These are phyloP conservation scores for Peromyscus aztecus DNA, from an alignment of 2,797 vertebrate species.

Conservation along the genomic window DNA sequence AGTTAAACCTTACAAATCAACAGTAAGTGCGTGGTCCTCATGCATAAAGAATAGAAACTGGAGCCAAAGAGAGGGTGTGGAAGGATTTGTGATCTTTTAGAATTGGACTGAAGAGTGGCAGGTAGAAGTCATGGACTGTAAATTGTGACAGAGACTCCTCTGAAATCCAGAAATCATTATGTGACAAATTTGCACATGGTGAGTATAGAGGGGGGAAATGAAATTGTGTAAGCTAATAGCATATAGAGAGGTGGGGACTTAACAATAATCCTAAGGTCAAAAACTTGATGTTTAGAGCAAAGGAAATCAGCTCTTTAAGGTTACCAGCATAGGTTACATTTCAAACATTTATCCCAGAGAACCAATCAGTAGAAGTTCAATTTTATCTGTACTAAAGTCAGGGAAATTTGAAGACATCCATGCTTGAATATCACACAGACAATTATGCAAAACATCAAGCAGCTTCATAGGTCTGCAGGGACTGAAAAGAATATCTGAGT, in stretches of 20 bases:
- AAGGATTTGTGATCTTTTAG: slow-evolving; percentile 62
- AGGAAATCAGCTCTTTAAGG: slow-evolving; percentile 72
- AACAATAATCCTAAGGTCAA: slow-evolving; percentile 71
- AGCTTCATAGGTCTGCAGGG: slow-evolving; percentile 78
- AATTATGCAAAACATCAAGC: slow-evolving; percentile 85
- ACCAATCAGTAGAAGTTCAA: slow-evolving; percentile 82
- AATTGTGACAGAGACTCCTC: slow-evolving; percentile 45
- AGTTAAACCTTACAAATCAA: slow-evolving; percentile 64
- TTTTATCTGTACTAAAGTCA: slow-evolving; percentile 84
- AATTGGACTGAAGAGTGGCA: slow-evolving; percentile 30
- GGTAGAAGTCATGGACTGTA: slow-evolving; percentile 39
- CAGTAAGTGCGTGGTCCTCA: slow-evolving; percentile 70
- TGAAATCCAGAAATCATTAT: slow-evolving; percentile 7
- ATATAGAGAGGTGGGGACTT: not conserved
- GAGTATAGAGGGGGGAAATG: not conserved
- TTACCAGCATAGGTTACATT: slow-evolving; percentile 72
- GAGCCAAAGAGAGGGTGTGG: not conserved
- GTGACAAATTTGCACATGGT: slow-evolving; percentile 6
- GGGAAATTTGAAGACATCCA: slow-evolving; percentile 83
- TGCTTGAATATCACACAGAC: slow-evolving; percentile 85
- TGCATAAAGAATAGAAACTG: slow-evolving; percentile 69
- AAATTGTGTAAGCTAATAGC: slow-evolving; percentile 63
- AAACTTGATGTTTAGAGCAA: slow-evolving; percentile 66
- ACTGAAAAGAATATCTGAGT: slow-evolving; percentile 76
- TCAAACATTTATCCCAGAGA: slow-evolving; percentile 76